Conservation (phyloP, 2,888 invertebrate genomes). For the Magallana nippona region DNA sequence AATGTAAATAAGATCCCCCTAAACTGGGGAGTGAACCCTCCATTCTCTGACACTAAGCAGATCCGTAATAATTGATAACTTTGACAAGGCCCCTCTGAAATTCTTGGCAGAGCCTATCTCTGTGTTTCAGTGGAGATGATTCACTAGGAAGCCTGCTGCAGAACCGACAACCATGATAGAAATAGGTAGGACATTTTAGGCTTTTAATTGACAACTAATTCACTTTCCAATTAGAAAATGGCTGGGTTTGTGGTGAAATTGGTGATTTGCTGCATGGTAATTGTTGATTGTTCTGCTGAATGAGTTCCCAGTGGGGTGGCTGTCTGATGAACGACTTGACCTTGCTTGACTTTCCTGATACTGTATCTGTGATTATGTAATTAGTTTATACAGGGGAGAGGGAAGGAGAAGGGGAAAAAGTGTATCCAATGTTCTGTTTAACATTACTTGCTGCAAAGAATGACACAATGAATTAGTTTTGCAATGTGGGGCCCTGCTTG, state of each 20-base stretch:
- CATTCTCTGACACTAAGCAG: not conserved
- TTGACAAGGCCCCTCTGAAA: slow-evolving; percentile 24
- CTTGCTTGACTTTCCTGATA: slow-evolving; percentile 7
- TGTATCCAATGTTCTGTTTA: not conserved
- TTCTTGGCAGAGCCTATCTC: slow-evolving; percentile 26
- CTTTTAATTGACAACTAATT: slow-evolving; percentile 30
- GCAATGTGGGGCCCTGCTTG: no score
- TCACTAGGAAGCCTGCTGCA: slow-evolving; percentile 12
- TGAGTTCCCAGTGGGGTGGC: not conserved
- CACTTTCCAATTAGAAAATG: not conserved
- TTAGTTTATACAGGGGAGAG: not conserved
- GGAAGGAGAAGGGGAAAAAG: not conserved
- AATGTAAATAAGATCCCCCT: not conserved
- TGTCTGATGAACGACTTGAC: not conserved
- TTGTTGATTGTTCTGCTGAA: slow-evolving; percentile 21
- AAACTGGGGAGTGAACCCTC: not conserved
- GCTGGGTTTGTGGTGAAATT: not conserved
- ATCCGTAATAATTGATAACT: slow-evolving; percentile 16
- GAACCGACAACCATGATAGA: slow-evolving; percentile 13
- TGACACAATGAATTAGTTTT: not conserved
- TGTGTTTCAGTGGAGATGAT: slow-evolving; percentile 12
- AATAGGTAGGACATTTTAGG: slow-evolving; percentile 19
- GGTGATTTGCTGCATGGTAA: slow-evolving; percentile 29
- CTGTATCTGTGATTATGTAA: slow-evolving; percentile 17
- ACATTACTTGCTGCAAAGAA: not conserved